These are phyloP conservation scores for Chinchilla lanigera DNA, from an alignment of 2,113 vertebrate genomes.

Conservation along the genomic window DNA sequence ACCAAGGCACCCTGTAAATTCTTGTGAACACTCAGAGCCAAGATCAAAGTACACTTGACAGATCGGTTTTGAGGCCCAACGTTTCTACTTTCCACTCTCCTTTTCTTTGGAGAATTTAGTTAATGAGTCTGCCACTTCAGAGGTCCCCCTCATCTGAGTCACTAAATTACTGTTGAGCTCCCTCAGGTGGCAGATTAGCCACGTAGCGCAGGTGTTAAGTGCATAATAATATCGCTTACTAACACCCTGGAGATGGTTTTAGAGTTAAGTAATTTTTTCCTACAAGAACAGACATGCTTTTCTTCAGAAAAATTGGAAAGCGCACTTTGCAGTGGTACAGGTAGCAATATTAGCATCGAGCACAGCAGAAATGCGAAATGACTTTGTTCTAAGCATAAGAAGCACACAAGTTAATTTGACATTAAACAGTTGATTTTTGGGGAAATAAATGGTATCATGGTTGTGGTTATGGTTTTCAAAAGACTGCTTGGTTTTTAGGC, in stretches of 20 bases:
- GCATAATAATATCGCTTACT: constrained; percentile 56
- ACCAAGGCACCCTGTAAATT: neutral
- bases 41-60: neutral
- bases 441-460: neutral
- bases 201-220: constrained; percentile 56
- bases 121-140: constrained; percentile 50
- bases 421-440: constrained; percentile 27
- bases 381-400: neutral
- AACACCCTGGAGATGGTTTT: constrained; percentile 48
- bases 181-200: constrained; percentile 67
- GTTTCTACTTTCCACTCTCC: constrained; percentile 1
- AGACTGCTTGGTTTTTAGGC: neutral
- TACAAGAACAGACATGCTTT: constrained; percentile 57
- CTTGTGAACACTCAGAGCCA: neutral
- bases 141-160: constrained; percentile 30
- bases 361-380: constrained; percentile 31
- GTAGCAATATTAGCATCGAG: neutral
- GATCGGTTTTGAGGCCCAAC: neutral
- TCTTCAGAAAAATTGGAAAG: constrained; percentile 35
- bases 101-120: constrained; percentile 65
- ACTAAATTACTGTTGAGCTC: constrained; percentile 64
- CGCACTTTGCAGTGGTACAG: constrained; percentile 27
- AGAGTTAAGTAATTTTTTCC: constrained; percentile 68
- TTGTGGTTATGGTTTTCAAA: neutral
- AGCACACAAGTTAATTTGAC: neutral